Conservation (phyloP, 1,140 invertebrate species). For the Xylocopa sonorina region DNA sequence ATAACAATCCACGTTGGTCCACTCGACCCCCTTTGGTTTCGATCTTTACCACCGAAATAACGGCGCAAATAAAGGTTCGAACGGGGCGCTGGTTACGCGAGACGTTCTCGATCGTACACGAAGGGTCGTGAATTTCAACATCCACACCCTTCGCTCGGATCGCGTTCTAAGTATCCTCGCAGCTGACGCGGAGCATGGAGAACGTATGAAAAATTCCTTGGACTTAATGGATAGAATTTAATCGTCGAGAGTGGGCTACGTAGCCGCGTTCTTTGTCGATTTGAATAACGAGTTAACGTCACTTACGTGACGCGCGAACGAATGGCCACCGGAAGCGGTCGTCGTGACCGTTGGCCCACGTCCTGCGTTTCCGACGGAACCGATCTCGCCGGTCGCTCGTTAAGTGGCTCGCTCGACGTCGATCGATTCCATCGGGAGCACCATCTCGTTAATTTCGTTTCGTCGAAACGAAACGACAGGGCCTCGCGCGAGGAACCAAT, state of each 20-base stretch:
- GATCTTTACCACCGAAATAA: too few relatives aligned
- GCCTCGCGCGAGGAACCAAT: conserved; percentile 5
- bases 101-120: not conserved
- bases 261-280: conserved; percentile 9
- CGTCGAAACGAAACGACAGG: not conserved
- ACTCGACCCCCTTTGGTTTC: conserved; percentile 5
- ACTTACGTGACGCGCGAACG: conserved; percentile 17
- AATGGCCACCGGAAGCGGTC: not conserved
- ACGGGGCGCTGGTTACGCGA: not conserved
- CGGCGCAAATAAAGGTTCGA: not conserved
- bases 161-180: conserved; percentile 12
- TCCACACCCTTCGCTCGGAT: not conserved
- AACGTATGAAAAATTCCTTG: conserved; percentile 42
- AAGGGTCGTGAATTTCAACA: not conserved
- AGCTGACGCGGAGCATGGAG: conserved; percentile 50
- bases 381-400: not conserved
- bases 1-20: not conserved
- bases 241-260: not conserved
- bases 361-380: too few relatives aligned
- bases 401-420: conserved; percentile 30
- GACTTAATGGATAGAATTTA: conserved; percentile 44
- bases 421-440: conserved; percentile 14
- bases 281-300: conserved; percentile 58
- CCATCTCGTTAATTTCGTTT: conserved; percentile 33
- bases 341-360: not conserved